Base-by-base conservation (phyloP, 2,888 invertebrate species). In the Apomyelois bistriatella region DNA sequence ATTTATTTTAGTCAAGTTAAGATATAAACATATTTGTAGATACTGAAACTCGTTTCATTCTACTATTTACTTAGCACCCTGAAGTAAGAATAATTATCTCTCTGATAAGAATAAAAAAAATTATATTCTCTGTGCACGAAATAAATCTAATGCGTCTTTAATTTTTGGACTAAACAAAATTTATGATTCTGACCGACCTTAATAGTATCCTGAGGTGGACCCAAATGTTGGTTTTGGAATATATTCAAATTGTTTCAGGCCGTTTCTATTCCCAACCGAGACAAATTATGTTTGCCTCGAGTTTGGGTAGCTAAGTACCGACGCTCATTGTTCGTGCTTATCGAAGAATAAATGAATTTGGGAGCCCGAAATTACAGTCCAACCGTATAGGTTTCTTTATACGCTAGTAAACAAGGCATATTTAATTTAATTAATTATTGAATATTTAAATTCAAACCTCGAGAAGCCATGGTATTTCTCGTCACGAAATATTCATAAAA, bases 261-360 rank as follows among this genome's bases (percentile, higher is more conserved):
- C 30, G 47, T 32, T 38, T 28, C 37, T 28, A 36, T 38, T 38
- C 36, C 28, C 36, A n/a, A 37, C 9, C 16, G 48, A 48, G 48
- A 48, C 38, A 48, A 48, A 48, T 48, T 48, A 48, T 48, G 28
- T 48, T 48, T 48, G 48, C 37, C 7, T n/a, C 38, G 22, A 48
- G n/a, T 16, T 46, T 46, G 13, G 30, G 15, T 46, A 10, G 32
- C 32, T n/a, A 13, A 10, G 13, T 35, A 35, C 13, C 28, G 40
- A 41, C 28, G 13, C 40, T 15, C 28, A 50, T 50, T 50, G 49
- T 50, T 12, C 40, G 15, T 50, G 40, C 40, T 50, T 41, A 50
- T 15, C 49, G 40, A 32, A 41, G 49, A 40, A 50, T 50, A 50
- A 50, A 50, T 50, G 13, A 50, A 50, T 50, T 50, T 41, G 41